phyloP scores from a whole-genome alignment of 2,113 vertebrate species.

The Potamarius usumacintae region DNA sequence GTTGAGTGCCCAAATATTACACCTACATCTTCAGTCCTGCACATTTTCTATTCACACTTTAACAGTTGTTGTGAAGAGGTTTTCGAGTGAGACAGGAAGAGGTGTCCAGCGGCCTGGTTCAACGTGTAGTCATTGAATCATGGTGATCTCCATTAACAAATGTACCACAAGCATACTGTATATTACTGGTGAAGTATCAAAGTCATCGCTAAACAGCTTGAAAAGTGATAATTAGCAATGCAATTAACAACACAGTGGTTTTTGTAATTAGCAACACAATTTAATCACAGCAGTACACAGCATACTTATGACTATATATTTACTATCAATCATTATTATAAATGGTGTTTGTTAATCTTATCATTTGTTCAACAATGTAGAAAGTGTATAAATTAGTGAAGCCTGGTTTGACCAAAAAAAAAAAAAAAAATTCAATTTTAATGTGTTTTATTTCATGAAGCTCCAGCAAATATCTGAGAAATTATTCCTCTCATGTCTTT shows the following conservation, averaged over 20 bases:
- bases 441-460: background rate
- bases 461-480: background rate
- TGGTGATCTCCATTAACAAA: background rate
- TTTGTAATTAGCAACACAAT: background rate
- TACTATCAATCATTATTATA: background rate
- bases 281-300: background rate
- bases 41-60: background rate
- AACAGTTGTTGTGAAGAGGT: background rate
- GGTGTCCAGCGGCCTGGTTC: background rate
- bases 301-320: background rate
- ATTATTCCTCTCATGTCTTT: background rate
- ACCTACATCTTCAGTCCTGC: background rate
- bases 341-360: background rate
- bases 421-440: background rate
- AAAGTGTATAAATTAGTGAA: background rate
- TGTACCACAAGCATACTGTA: background rate
- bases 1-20: background rate
- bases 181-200: background rate
- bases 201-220: conserved; percentile 5
- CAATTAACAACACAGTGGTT: conserved; percentile 10
- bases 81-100: background rate
- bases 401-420: background rate
- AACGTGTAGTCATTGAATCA: background rate
- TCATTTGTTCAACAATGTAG: background rate
- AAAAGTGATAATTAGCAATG: conserved; percentile 8